Percentiles rank a stretch among this genome's conserved stretches.
Evolutionary conservation across 2,113 vertebrate genomes (phyloP).

Genomic region (Xyliphius kryptos): DNA sequence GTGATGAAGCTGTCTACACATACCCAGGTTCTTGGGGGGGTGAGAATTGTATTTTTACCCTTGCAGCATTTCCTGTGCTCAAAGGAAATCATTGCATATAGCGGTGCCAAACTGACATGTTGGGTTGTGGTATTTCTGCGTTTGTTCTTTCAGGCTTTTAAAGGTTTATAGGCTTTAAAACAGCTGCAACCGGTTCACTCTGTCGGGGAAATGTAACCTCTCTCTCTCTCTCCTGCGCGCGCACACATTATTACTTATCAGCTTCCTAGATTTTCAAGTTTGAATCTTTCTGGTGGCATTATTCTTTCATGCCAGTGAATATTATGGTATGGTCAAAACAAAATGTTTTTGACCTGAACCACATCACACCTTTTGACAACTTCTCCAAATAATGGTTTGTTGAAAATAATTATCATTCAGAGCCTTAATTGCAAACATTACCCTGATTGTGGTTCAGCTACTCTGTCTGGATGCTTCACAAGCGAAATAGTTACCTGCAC

Average conservation of each 20-base stretch:
- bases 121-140: slow-evolving; percentile 20
- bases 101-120: slow-evolving; percentile 34
- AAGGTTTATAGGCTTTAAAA: slow-evolving; percentile 9
- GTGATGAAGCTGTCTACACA: slow-evolving; percentile 25
- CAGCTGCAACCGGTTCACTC: background rate
- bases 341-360: too few species aligned
- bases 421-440: too few species aligned
- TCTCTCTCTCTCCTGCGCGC: background rate
- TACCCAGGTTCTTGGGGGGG: background rate
- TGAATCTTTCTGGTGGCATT: too few species aligned
- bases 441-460: too few species aligned
- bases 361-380: too few species aligned
- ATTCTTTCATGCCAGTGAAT: too few species aligned
- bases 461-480: too few species aligned
- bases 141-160: slow-evolving; percentile 11
- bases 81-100: slow-evolving; percentile 1
- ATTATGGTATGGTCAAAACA: too few species aligned
- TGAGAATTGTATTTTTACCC: slow-evolving; percentile 9
- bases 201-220: background rate
- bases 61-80: slow-evolving; percentile 2
- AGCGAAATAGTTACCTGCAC: too few species aligned
- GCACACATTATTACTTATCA: background rate
- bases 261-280: too few species aligned
- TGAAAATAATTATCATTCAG: too few species aligned
- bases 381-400: too few species aligned